These are phyloP conservation scores for sheep (Ovis aries) DNA, from an alignment of 2,113 vertebrate species.

Conservation along the genomic window DNA sequence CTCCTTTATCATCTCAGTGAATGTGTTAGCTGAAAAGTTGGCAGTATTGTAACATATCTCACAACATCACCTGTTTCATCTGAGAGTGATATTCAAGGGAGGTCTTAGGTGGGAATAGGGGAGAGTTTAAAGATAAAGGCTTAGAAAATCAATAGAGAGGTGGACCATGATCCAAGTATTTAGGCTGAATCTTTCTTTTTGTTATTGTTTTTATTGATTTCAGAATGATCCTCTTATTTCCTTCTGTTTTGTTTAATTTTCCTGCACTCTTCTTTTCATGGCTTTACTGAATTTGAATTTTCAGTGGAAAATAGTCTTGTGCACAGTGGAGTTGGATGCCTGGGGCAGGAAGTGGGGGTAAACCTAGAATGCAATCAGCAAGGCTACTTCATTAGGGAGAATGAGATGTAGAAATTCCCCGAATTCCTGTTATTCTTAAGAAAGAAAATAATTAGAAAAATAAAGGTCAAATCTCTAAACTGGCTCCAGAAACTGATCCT, in stretches of 20 bases:
- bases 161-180: background rate
- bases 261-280: background rate
- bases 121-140: background rate
- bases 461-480: background rate
- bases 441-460: background rate
- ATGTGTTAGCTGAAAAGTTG: background rate
- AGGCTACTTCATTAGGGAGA: background rate
- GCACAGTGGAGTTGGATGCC: background rate
- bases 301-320: background rate
- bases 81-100: background rate
- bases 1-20: background rate
- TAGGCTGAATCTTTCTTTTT: background rate
- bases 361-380: background rate
- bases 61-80: background rate
- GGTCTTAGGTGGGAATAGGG: rapidly evolving
- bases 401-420: background rate
- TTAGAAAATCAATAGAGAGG: background rate
- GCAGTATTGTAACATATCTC: background rate
- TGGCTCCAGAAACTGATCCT: background rate
- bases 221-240: background rate
- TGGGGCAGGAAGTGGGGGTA: background rate
- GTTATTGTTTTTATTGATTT: background rate
- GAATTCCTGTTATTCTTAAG: background rate
- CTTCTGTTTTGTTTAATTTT: background rate
- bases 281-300: background rate